Conservation (phyloP, 2,113 vertebrate genomes). For the Chunga burmeisteri region DNA sequence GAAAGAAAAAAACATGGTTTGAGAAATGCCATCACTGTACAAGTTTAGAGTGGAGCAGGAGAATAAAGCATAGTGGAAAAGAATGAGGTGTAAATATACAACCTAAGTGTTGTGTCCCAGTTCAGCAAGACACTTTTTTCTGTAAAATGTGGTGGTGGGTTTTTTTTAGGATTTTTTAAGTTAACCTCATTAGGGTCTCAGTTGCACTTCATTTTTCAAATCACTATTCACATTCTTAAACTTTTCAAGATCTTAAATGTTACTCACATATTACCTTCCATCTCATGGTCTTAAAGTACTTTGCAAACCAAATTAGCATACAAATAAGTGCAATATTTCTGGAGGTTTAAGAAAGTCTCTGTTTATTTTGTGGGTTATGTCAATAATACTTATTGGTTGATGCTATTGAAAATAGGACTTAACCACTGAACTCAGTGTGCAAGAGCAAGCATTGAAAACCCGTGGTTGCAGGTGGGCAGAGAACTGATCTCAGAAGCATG, state of each 20-base stretch:
- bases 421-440: not conserved
- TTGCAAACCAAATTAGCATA: not conserved
- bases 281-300: not conserved
- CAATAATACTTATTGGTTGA: not conserved
- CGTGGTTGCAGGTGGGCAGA: not conserved
- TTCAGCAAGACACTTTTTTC: not conserved
- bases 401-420: not conserved
- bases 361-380: not conserved
- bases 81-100: not conserved
- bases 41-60: not conserved
- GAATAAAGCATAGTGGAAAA: not conserved
- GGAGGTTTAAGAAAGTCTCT: not conserved
- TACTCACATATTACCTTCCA: not conserved
- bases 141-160: not conserved
- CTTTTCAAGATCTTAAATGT: not conserved
- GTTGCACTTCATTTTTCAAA: not conserved
- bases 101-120: not conserved
- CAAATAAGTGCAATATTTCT: not conserved
- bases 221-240: not conserved
- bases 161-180: not conserved
- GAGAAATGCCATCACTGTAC: not conserved
- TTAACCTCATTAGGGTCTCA: not conserved
- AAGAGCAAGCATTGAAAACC: not conserved
- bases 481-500: not conserved
- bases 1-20: not conserved